Base-by-base conservation (phyloP, 2,888 invertebrate species). In the Melanophora roralis region DNA sequence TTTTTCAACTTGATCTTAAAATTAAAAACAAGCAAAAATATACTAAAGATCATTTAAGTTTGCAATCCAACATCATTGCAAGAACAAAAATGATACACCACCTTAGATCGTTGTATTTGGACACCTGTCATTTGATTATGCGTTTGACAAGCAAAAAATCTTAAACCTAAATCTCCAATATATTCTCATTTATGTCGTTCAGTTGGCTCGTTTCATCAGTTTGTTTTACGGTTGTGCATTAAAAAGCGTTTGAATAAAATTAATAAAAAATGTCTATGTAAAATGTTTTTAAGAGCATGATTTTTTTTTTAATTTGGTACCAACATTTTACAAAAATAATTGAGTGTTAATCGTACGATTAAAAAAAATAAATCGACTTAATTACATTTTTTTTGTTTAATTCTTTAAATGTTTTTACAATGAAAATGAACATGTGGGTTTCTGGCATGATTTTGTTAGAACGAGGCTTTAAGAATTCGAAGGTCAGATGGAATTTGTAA, bases 41-140 rank as follows among this genome's bases (percentile, higher is more conserved):
- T n/a, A n/a, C 16, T 11, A 21, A 40, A n/a, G 45, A 5, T 23
- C 59, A 38, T 64, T 32, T 49, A 1, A 60, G 36, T 53, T 11
- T 27, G 27, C 19, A 32, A 32, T 49, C 21, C 49, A 65, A 14
- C 38, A 53, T 16, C 7, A 36, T 9, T 59, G 21, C 23, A 55
- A 16, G 55, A 53, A 76, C 43, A 64, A 69, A 65, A 71, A 21
- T 43, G 76, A 65, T 69, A 76, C 69, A 76, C 69, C 76, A 69
- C 49, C 69, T 49, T 55, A n/a, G 14, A 27, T 27, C 5, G 19
- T 36, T 55, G n/a, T 49, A n/a, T 38, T 12, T 40, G 14, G 11
- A 27, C 23, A 14, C 21, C 57, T 74, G 49, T 47, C 49, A 21
- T 1, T 23, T 45, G 57, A 12, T 23, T 7, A 19, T 57, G 47